These are phyloP conservation scores for Ypsolopha sequella DNA, from an alignment of 2,888 invertebrate genomes.

Conservation along the genomic window DNA sequence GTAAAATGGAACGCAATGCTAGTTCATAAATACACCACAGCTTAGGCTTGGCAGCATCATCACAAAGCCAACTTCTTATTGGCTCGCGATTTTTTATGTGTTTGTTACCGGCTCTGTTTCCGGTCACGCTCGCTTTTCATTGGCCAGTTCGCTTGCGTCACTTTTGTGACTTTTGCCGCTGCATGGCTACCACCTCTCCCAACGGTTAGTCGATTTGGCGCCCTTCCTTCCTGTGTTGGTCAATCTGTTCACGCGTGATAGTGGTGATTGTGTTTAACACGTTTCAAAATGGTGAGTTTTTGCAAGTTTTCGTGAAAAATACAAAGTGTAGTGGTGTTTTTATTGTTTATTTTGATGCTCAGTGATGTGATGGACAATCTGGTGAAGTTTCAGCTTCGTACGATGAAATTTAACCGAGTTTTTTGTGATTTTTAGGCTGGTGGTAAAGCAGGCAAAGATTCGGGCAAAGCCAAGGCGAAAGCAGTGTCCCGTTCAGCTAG, in stretches of 20 bases:
- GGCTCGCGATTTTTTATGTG: conserved; percentile 16
- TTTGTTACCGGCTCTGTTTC: conserved; percentile 1
- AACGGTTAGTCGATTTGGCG: conserved; percentile 53
- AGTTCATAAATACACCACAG: conserved; percentile 12
- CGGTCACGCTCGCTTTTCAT: conserved; percentile 26
- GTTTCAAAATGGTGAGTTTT: conserved; percentile 71
- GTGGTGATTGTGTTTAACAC: conserved; percentile 63
- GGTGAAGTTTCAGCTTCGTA: conserved; percentile 70
- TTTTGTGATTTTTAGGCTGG: conserved; percentile 88
- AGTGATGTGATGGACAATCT: conserved; percentile 51
- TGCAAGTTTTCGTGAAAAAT: conserved; percentile 58
- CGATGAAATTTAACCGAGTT: conserved; percentile 68
- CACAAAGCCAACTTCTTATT: conserved; percentile 40
- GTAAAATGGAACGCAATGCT: neutral
- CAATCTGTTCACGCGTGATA: conserved; percentile 35
- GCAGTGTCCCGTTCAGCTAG: conserved; percentile 99
- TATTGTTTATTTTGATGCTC: conserved; percentile 38
- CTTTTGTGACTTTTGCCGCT: conserved; percentile 15
- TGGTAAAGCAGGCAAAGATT: conserved; percentile 99
- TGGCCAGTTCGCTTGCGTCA: conserved; percentile 30
- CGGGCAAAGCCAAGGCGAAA: conserved; percentile 99
- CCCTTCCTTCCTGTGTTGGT: conserved; percentile 68
- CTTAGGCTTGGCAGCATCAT: conserved; percentile 53
- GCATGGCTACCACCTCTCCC: conserved; percentile 58
- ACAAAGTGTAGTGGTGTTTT: conserved; percentile 30